Conservation (phyloP, 1,140 invertebrate genomes). For the Colletes gigas region DNA sequence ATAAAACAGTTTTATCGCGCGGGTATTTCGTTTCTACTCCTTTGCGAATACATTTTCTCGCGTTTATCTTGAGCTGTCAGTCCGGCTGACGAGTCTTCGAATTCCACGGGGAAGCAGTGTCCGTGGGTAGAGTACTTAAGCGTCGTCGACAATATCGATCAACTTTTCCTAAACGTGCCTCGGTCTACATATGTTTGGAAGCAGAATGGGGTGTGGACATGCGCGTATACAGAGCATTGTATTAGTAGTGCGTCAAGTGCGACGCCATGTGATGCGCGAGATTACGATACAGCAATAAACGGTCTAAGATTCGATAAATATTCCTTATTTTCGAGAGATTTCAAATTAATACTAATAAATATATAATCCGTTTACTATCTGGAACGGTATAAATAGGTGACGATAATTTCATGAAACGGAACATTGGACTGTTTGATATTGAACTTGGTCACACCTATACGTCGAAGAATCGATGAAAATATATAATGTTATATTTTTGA, state of each 20-base stretch:
- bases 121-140: constrained; percentile 25
- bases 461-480: background rate
- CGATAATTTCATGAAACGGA: background rate
- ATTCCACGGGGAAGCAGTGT: constrained; percentile 4
- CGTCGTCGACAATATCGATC: constrained; percentile 64
- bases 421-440: background rate
- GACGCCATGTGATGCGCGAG: constrained; percentile 62
- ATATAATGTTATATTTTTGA: background rate
- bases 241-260: constrained; percentile 60
- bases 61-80: constrained; percentile 1
- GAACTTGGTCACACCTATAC: background rate
- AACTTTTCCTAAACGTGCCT: constrained; percentile 65
- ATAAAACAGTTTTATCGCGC: background rate
- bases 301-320: background rate
- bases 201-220: constrained; percentile 65
- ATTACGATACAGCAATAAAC: constrained; percentile 30
- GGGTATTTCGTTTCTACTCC: background rate
- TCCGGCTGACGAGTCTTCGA: background rate
- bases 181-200: constrained; percentile 66
- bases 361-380: background rate
- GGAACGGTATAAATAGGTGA: background rate
- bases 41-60: background rate
- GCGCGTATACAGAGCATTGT: constrained; percentile 58
- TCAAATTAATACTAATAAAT: background rate
- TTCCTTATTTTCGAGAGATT: background rate